These are phyloP conservation scores for Lateolabrax maculatus DNA, from an alignment of 2,797 vertebrate genomes.

Conservation along the genomic window DNA sequence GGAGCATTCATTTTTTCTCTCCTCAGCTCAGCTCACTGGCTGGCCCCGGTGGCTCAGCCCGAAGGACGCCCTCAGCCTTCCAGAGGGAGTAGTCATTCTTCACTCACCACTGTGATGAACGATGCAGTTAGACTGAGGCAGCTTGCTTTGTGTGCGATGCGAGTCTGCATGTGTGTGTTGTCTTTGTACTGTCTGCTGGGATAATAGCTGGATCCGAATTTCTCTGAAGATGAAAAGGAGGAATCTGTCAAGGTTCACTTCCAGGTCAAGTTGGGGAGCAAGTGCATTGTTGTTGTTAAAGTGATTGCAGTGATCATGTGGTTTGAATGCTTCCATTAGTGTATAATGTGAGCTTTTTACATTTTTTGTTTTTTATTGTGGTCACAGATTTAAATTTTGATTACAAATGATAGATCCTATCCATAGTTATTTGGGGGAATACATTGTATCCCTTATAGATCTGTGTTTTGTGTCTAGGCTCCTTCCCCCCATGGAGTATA, in stretches of 20 bases:
- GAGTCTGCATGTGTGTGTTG: constrained; percentile 49
- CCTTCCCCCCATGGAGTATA: constrained; percentile 68
- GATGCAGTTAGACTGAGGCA: constrained; percentile 58
- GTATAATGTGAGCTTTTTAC: background rate
- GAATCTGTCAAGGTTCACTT: constrained; percentile 55
- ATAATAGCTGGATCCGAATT: constrained; percentile 42
- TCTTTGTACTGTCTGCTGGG: constrained; percentile 55
- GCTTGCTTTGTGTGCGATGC: constrained; percentile 46
- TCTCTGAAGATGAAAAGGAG: constrained; percentile 48
- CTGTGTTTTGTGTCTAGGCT: constrained; percentile 32
- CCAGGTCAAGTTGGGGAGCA: constrained; percentile 49
- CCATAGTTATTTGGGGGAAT: background rate
- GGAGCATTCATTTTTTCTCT: constrained; percentile 48
- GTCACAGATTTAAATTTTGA: background rate
- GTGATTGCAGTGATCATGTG: constrained; percentile 4
- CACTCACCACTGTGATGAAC: constrained; percentile 69
- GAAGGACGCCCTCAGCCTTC: constrained; percentile 72
- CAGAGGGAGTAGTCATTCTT: constrained; percentile 68
- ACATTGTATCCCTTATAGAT: constrained; percentile 16
- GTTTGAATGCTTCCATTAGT: background rate
- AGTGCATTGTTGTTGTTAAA: constrained; percentile 28
- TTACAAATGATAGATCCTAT: background rate
- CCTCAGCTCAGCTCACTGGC: constrained; percentile 48
- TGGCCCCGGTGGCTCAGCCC: constrained; percentile 59
- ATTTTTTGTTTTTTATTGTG: background rate